Evolutionary conservation across 2,888 invertebrate genomes (phyloP).

Genomic region (Tuberolachnus salignus): DNA sequence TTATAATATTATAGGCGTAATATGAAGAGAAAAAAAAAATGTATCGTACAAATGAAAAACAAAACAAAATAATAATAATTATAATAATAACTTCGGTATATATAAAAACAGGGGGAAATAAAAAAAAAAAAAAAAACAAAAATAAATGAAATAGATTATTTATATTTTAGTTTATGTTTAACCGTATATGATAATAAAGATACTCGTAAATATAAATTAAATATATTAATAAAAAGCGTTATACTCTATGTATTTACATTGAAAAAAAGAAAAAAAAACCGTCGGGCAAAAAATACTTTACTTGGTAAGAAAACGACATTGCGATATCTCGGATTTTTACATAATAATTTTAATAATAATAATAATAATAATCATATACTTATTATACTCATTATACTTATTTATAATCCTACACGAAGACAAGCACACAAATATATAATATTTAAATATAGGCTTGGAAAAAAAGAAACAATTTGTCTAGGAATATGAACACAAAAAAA

Average conservation of each 20-base stretch:
- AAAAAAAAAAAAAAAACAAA: not conserved
- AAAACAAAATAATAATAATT: conserved; percentile 30
- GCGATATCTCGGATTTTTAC: not conserved
- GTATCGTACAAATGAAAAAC: conserved; percentile 31
- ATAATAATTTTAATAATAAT: not conserved
- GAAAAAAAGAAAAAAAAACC: not conserved
- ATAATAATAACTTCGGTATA: conserved; percentile 16
- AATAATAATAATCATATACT: no score
- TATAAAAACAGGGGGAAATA: conserved; percentile 10
- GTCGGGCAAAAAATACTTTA: conserved; percentile 36
- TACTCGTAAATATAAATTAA: conserved; percentile 40
- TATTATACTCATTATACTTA: not conserved
- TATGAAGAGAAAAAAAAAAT: conserved; percentile 12
- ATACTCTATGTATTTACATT: conserved; percentile 25
- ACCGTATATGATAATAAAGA: conserved; percentile 15
- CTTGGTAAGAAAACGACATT: conserved; percentile 29
- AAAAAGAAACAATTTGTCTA: conserved; percentile 27
- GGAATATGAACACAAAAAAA: conserved; percentile 30
- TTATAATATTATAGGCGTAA: conserved; percentile 3
- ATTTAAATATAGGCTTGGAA: no score
- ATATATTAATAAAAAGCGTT: conserved; percentile 52
- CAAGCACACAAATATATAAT: not conserved
- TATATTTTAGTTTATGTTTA: conserved; percentile 16
- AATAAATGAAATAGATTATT: conserved; percentile 8
- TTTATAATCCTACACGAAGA: not conserved